Evolutionary conservation across 2,113 vertebrate species (phyloP), one percentile per base, ranked within the genome.

Genomic region (Guaruba guarouba): DNA sequence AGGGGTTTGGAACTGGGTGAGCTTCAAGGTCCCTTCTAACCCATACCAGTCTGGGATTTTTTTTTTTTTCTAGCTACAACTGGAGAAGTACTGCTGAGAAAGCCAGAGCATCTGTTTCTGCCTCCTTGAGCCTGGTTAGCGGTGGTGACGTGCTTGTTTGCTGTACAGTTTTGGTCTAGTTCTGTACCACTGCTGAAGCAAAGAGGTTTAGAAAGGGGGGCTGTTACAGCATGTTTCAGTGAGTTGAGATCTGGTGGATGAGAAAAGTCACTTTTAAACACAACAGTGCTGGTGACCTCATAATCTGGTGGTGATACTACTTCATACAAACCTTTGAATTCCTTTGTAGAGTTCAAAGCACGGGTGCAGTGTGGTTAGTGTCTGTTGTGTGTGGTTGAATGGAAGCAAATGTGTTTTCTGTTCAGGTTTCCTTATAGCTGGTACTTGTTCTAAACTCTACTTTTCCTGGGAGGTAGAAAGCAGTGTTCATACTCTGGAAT

Each of bases 241-340:
- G 49, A 68, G 8, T 23, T 71, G 48, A 39, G 63, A 51, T 62
- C 8, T 33, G 27, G 23, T 59, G 33, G 8, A 46, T 76, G 63
- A 73, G 35, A 59, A 64, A 37, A 88, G 11, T 24, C 35, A 17
- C 39, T 73, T 79, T 14, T 35, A 55, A 93, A 44, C 33, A 13
- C 27, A 49, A 0, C 0, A 0, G 3, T 61, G 28, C 13, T 63
- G 74, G 27, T 0, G 0, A 49, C 13, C 17, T 74, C 49, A 7
- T 61, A 12, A 22, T n/a, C 43, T 90, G 39, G 39, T 44, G 41
- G 74, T 82, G 62, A 49, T 41, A 25, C 0, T 2, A 16, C 48
- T 90, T 75, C 9, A 16, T 15, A n/a, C 35, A 63, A 76, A 86
- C 63, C 63, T 88, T 55, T 48, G 59, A 28, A 57, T 82, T 68